phyloP scores from a whole-genome alignment of 2,113 vertebrate genomes.

The Diadophis punctatus region DNA sequence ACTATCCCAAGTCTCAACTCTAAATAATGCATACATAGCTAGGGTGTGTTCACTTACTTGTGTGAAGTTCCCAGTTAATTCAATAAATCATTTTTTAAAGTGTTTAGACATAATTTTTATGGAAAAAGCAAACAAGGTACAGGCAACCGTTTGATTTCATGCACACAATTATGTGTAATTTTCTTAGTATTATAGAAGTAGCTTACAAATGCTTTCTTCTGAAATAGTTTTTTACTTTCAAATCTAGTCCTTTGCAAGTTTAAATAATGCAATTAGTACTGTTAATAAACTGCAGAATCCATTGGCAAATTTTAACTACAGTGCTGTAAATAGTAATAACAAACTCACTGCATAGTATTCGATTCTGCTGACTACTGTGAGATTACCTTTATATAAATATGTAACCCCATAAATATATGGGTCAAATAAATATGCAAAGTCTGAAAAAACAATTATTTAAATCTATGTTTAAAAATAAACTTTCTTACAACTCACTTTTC shows the following conservation, averaged over 20 bases:
- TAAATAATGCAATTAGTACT: neutral
- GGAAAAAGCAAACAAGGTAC: neutral
- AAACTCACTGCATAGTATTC: neutral
- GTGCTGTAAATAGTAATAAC: neutral
- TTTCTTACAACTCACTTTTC: neutral
- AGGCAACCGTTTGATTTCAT: neutral
- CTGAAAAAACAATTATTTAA: neutral
- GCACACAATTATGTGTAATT: neutral
- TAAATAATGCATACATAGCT: neutral
- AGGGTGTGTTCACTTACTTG: neutral
- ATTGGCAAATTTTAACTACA: neutral
- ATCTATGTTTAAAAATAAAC: neutral
- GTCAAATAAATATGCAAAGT: neutral
- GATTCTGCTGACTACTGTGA: neutral
- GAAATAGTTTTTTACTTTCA: neutral
- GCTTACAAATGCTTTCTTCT: neutral
- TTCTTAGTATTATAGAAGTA: neutral
- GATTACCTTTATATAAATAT: neutral
- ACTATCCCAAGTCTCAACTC: fast-evolving
- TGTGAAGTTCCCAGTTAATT: neutral
- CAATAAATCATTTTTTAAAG: neutral
- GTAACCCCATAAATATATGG: neutral
- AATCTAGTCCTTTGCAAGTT: neutral
- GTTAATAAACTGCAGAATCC: neutral
- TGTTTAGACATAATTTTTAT: neutral